Base-by-base conservation (phyloP, 2,888 invertebrate species). In the Drosophila mulleri region DNA sequence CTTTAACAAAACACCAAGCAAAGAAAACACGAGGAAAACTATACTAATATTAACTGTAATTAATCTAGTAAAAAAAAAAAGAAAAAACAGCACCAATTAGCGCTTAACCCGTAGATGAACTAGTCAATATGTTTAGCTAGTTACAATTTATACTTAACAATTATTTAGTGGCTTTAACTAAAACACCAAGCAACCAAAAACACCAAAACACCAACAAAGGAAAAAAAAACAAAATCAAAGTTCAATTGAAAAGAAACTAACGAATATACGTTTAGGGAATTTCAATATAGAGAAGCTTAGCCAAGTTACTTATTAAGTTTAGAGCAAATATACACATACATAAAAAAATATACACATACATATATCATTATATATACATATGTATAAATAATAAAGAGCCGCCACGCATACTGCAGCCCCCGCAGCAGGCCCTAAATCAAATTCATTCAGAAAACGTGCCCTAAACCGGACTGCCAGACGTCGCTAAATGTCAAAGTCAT, bases 211-310 rank as follows among this genome's bases (percentile, higher is more conserved):
- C 57, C 57, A 48, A 59, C 64, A 63, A 39, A 23, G 16, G 8
- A 39, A 66, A 59, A 68, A 66, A 29, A 54, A 35, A 39, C 39
- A 0, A 82, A 82, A 75, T 37, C 62, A 62, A 68, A 85, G 83
- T 70, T 86, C 72, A 77, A 88, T 80, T 72, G 65, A 60, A 63
- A 75, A 67, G 47, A 56, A 89, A 74, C 82, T 86, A 89, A 90
- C 90, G 89, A 91, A 90, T 83, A 85, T 83, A 83, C 74, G 77
- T 88, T 90, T 91, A 90, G 91, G 87, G 87, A 90, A 90, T 83
- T 90, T 82, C 65, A 65, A 72, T 75, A 82, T 64, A 53, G 72
- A 65, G 70, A 80, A 82, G 72, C 77, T 82, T 75, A 77, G 75
- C 48, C 53, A 32, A 65, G 44, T 45, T 59, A 56, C 56, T 41